Evolutionary conservation across 2,888 invertebrate genomes (phyloP).

Genomic region (Ectobius pallidus): DNA sequence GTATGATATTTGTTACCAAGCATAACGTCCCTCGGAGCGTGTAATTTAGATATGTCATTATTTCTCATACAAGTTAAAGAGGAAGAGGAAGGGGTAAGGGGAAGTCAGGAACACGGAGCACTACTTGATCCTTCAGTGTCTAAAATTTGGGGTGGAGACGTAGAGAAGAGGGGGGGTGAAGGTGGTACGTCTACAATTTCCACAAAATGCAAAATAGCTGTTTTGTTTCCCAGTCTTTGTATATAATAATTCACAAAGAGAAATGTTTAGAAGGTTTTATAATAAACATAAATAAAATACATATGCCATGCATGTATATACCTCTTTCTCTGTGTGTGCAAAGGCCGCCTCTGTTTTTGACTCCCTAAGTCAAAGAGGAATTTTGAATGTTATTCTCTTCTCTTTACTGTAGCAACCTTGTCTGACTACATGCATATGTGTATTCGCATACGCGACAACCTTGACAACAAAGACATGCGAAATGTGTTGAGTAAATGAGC

Average conservation of each 20-base stretch:
- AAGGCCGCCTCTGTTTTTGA: constrained; percentile 5
- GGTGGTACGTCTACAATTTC: constrained; percentile 21
- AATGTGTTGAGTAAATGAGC: constrained; percentile 31
- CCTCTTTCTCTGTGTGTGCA: not conserved
- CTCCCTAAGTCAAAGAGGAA: constrained; percentile 34
- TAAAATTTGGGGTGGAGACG: not conserved
- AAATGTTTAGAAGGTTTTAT: constrained; percentile 35
- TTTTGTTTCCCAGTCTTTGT: constrained; percentile 32
- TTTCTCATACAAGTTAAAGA: not conserved
- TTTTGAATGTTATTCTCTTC: constrained; percentile 32
- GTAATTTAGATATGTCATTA: constrained; percentile 20
- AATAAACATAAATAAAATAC: constrained; percentile 37
- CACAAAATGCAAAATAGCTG: constrained; percentile 31
- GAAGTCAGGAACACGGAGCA: not conserved
- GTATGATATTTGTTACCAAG: too few species aligned
- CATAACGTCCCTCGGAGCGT: not conserved
- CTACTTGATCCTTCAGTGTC: constrained; percentile 3
- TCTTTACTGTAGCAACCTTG: not conserved
- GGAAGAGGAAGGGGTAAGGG: not conserved
- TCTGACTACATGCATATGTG: not conserved
- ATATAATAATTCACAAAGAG: constrained; percentile 34
- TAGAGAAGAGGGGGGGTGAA: not conserved
- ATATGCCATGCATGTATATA: constrained; percentile 24
- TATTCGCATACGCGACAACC: constrained; percentile 7
- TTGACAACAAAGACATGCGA: constrained; percentile 25